Conservation (phyloP, 2,797 vertebrate genomes). For the Crocodylus rhombifer region DNA sequence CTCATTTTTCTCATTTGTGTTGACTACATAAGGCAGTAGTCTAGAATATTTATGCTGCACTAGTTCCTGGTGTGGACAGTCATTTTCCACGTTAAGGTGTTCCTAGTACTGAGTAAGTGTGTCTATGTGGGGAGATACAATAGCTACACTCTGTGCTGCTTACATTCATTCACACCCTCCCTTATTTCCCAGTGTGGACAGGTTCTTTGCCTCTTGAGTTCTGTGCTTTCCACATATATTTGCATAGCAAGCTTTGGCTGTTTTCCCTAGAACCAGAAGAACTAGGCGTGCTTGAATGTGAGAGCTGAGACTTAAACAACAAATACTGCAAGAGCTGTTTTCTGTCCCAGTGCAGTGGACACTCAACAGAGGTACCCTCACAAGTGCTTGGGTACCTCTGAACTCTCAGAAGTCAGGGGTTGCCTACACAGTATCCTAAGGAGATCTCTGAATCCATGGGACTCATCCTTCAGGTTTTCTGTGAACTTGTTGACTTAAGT, state of each 20-base stretch:
- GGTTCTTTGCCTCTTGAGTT: neutral
- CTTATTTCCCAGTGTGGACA: too few species aligned
- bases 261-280: neutral
- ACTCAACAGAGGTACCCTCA: neutral
- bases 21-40: too few species aligned
- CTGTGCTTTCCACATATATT: neutral
- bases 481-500: neutral
- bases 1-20: too few species aligned
- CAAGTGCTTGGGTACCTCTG: neutral
- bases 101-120: too few species aligned
- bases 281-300: neutral
- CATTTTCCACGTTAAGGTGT: too few species aligned
- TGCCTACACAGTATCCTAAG: neutral
- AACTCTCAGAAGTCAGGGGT: neutral
- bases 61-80: too few species aligned
- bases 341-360: neutral
- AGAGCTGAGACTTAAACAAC: neutral
- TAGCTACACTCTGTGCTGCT: neutral
- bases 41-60: too few species aligned
- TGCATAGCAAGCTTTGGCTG: neutral
- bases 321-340: neutral
- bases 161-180: too few species aligned
- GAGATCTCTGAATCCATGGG: neutral
- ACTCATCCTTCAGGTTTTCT: neutral
- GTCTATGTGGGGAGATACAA: too few species aligned